phyloP scores from a whole-genome alignment of 2,113 vertebrate species.

The Heterocephalus glaber region DNA sequence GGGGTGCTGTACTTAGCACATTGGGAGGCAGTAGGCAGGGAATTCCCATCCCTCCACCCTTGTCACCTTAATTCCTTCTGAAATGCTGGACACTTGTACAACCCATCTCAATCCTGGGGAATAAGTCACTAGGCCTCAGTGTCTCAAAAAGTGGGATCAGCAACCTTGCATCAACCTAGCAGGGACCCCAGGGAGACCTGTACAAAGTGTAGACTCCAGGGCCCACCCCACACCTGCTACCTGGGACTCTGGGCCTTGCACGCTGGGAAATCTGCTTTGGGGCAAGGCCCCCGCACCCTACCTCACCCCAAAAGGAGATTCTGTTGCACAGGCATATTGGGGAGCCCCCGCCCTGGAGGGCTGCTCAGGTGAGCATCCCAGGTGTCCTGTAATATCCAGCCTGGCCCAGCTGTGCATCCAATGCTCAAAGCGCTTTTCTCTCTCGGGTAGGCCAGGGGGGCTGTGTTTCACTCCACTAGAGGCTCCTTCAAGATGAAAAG shows the following conservation, averaged over 20 bases:
- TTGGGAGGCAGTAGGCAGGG: not conserved
- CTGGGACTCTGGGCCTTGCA: not conserved
- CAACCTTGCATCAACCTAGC: not conserved
- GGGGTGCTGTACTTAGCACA: not conserved
- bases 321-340: too few relatives aligned
- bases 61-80: not conserved
- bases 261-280: not conserved
- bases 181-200: not conserved
- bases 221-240: not conserved
- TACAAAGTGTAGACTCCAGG: not conserved
- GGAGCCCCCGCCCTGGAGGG: not conserved
- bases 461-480: not conserved
- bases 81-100: not conserved
- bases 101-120: not conserved
- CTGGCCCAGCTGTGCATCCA: not conserved
- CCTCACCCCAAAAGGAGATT: not conserved
- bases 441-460: not conserved
- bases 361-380: not conserved
- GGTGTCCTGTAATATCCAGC: not conserved
- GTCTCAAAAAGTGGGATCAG: constrained; percentile 7
- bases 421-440: not conserved
- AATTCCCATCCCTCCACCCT: not conserved
- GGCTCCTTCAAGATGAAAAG: not conserved
- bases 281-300: too few relatives aligned
- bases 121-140: not conserved